Base-by-base conservation (phyloP, 2,888 invertebrate genomes). In the Eubasilissa splendida region DNA sequence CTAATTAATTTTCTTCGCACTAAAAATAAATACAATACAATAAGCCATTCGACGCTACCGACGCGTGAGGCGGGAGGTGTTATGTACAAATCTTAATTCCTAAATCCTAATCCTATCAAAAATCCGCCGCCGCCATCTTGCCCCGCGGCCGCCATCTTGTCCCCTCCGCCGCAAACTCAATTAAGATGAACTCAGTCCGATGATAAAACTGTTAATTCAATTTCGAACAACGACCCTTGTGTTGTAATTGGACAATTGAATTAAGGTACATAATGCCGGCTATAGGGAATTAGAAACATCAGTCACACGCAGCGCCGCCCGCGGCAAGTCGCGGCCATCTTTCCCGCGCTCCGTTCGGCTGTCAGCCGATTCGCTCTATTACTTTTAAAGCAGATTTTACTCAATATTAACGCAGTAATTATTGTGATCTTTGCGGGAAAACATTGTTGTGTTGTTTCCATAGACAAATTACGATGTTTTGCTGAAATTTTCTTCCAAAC, bases 181-280 rank as follows among this genome's bases (percentile, higher is more conserved):
- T 83, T 83, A 83, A 82, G 83, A 83, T 82, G 80, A 80, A 75
- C 78, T 65, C 42, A 7, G 66, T 76, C 52, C 71, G 65, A 77
- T 71, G 76, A 82, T 82, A 82, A 77, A 82, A 82, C 84, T 82
- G 84, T 82, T 84, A 82, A 84, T 81, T 83, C 80, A 77, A 83
- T 83, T 83, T 83, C 80, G 83, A 78, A 77, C 83, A 82, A 80
- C 83, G 83, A 83, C 83, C 82, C 79, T 76, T 53, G 68, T 76
- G 76, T 66, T 77, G 80, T 84, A 84, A 84, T 84, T 84, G 84
- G 82, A 84, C 84, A 84, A 84, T 82, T 84, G 78, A 84, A 84
- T 82, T 82, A 84, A 68, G 82, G 68, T 70, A 33, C 76, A 79
- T 79, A 79, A 81, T 83, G 81, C 77, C 80, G 68, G 53, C 76